These are phyloP conservation scores for Philhelius pedissequus DNA, from an alignment of 2,888 invertebrate genomes.

Conservation along the genomic window DNA sequence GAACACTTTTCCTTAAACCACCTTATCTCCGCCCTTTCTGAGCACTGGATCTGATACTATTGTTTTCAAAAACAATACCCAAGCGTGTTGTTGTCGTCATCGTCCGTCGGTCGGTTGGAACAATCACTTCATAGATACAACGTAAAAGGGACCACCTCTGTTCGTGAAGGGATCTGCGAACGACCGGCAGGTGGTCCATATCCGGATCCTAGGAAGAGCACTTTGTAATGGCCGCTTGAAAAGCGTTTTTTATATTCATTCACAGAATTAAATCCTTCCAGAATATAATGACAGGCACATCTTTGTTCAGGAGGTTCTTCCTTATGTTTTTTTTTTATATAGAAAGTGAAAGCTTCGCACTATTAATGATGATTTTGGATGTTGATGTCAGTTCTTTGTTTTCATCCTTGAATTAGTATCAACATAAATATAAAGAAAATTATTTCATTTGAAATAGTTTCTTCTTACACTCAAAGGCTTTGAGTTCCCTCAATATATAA, in stretches of 20 bases:
- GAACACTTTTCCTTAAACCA: background rate
- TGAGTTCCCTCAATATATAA: background rate
- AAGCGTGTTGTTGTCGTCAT: no score
- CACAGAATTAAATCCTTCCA: background rate
- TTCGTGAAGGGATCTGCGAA: constrained; percentile 15
- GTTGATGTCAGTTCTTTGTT: constrained; percentile 5
- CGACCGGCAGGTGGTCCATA: constrained; percentile 31
- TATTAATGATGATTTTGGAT: background rate
- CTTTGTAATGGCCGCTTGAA: background rate
- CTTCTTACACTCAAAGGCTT: background rate
- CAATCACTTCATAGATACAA: constrained; percentile 27
- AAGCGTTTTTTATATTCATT: constrained; percentile 10
- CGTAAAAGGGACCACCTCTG: constrained; percentile 16
- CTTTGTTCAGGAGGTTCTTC: background rate
- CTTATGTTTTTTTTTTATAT: background rate
- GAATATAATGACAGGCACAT: background rate
- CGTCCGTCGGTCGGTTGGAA: constrained; percentile 44
- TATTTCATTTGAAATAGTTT: background rate
- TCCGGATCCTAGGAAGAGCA: background rate
- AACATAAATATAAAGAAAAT: background rate
- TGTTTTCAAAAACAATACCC: constrained; percentile 39
- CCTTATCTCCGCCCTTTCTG: background rate
- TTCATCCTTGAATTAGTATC: background rate
- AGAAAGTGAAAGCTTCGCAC: background rate
- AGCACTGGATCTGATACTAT: background rate